Conservation (phyloP, 2,888 invertebrate genomes). For the Danaus chrysippus region DNA sequence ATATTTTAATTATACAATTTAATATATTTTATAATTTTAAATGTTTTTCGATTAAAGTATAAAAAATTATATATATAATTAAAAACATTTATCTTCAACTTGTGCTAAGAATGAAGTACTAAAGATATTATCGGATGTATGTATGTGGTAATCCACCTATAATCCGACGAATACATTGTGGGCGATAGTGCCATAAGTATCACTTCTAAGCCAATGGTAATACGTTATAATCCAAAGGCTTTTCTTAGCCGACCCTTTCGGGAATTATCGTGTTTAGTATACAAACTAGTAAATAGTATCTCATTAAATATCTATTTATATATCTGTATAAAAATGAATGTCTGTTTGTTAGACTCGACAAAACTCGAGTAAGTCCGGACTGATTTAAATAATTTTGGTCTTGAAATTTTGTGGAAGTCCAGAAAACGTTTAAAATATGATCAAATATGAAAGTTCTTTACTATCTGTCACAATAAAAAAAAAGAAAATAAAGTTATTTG, state of each 20-base stretch:
- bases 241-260: slow-evolving; percentile 67
- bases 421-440: background rate
- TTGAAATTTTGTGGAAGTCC: background rate
- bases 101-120: background rate
- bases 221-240: slow-evolving; percentile 59
- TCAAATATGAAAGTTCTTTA: background rate
- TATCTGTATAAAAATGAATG: background rate
- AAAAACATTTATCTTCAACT: too few relatives aligned
- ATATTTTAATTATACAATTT: too few relatives aligned
- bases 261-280: slow-evolving; percentile 59
- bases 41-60: too few relatives aligned
- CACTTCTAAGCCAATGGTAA: slow-evolving; percentile 58
- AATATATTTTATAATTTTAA: too few relatives aligned
- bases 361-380: background rate
- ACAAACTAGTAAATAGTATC: background rate
- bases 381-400: background rate
- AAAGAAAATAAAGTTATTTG: too few relatives aligned
- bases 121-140: slow-evolving; percentile 3
- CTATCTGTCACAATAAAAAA: too few relatives aligned
- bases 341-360: background rate
- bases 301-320: too few relatives aligned
- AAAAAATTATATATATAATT: too few relatives aligned
- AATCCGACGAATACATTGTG: slow-evolving; percentile 42
- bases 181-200: slow-evolving; percentile 48
- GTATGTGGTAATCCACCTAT: slow-evolving; percentile 46